phyloP scores from a whole-genome alignment of 2,113 vertebrate species.

The Semnornis frantzii region DNA sequence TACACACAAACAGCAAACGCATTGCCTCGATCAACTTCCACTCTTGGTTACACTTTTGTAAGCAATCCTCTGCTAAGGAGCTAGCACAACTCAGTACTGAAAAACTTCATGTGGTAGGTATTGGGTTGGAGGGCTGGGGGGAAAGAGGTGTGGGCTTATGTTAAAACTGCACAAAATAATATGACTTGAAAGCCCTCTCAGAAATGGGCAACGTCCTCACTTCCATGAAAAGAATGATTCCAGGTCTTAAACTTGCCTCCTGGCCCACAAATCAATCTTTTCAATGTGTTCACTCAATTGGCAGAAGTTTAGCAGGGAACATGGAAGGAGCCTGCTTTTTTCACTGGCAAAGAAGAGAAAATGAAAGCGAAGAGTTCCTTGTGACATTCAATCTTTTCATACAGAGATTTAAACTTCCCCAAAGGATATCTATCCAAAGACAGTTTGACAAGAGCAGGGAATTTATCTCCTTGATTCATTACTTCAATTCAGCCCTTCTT shows the following conservation, averaged over 20 bases:
- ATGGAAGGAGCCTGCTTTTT: background rate
- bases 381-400: background rate
- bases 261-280: background rate
- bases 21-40: background rate
- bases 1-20: background rate
- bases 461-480: background rate
- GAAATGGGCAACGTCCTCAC: background rate
- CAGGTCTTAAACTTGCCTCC: background rate
- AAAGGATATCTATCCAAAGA: background rate
- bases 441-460: background rate
- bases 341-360: background rate
- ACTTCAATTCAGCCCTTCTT: background rate
- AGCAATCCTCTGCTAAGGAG: background rate
- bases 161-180: background rate
- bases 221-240: background rate
- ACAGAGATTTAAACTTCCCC: background rate
- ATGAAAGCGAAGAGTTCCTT: background rate
- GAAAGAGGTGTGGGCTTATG: background rate
- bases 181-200: background rate
- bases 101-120: background rate
- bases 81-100: background rate
- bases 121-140: background rate
- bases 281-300: background rate
- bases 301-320: background rate
- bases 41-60: background rate